These are phyloP conservation scores for Conus canariensis DNA, from an alignment of 2,888 invertebrate genomes.

Conservation along the genomic window DNA sequence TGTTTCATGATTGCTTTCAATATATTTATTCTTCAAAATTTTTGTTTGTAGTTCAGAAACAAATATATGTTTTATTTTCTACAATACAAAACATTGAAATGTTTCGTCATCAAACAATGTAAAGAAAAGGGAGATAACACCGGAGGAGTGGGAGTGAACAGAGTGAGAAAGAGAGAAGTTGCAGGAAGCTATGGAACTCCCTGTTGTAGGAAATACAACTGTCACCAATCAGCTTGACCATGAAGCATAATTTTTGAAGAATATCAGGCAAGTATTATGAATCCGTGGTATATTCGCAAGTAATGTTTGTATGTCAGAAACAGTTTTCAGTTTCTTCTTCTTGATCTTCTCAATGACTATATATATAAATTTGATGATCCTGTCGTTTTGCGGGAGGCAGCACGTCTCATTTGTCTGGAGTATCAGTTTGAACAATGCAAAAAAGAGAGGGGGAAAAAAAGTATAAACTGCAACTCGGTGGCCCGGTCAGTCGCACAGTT, in stretches of 20 bases:
- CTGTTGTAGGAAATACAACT: no score
- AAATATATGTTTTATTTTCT: not conserved
- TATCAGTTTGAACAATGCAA: no score
- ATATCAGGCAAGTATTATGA: not conserved
- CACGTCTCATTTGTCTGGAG: no score
- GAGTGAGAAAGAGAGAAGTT: slow-evolving; percentile 58
- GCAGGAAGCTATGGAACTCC: slow-evolving; percentile 54
- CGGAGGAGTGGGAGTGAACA: slow-evolving; percentile 20
- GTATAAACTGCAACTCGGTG: no score
- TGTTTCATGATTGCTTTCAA: not conserved
- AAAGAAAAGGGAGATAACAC: slow-evolving; percentile 29
- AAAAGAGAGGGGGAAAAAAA: no score
- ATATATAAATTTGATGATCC: no score
- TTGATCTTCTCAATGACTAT: no score
- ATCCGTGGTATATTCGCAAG: no score
- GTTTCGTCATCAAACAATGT: slow-evolving; percentile 31
- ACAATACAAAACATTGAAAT: not conserved
- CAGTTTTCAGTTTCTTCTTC: no score
- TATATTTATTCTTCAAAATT: not conserved
- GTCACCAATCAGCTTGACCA: not conserved
- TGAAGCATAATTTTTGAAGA: not conserved
- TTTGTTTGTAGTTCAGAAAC: not conserved
- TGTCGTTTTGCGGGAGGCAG: no score
- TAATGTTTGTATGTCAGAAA: no score
- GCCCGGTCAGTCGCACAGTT: no score